Percentiles rank a stretch among this genome's conserved stretches.
These are phyloP conservation scores for Calonectris borealis DNA, from an alignment of 2,113 vertebrate genomes.

Conservation along the genomic window DNA sequence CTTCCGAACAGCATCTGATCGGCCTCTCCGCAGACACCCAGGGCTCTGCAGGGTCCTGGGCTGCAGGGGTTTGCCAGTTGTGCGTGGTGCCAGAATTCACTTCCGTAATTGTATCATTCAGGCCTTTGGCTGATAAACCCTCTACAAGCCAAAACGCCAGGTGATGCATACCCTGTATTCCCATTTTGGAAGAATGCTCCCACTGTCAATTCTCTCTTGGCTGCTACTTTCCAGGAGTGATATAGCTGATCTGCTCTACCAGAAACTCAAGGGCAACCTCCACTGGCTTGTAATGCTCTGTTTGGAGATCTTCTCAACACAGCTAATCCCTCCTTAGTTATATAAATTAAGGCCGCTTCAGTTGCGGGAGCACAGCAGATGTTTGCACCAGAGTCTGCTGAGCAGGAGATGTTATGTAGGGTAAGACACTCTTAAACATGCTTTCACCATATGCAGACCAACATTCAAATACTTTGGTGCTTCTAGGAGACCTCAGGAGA, in stretches of 20 bases:
- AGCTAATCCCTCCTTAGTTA: background rate
- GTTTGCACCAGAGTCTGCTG: background rate
- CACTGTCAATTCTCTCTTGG: background rate
- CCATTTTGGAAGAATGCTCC: background rate
- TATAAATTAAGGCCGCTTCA: background rate
- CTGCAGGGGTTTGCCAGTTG: background rate
- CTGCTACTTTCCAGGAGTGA: background rate
- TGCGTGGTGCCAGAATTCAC: background rate
- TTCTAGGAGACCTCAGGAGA: background rate
- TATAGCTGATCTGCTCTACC: background rate
- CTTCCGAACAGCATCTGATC: background rate
- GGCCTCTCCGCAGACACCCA: background rate
- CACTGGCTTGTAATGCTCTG: background rate
- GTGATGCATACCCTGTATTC: background rate
- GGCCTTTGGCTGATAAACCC: background rate
- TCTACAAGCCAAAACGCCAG: background rate
- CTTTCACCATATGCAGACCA: background rate
- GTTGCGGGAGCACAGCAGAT: background rate
- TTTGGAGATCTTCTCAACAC: background rate
- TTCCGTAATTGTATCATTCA: background rate
- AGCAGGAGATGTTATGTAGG: background rate
- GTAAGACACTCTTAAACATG: background rate
- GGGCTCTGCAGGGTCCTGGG: background rate
- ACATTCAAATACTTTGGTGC: background rate
- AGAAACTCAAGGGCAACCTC: background rate